Evolutionary conservation across 2,113 vertebrate species (phyloP).

Genomic region (Caranx melampygus): DNA sequence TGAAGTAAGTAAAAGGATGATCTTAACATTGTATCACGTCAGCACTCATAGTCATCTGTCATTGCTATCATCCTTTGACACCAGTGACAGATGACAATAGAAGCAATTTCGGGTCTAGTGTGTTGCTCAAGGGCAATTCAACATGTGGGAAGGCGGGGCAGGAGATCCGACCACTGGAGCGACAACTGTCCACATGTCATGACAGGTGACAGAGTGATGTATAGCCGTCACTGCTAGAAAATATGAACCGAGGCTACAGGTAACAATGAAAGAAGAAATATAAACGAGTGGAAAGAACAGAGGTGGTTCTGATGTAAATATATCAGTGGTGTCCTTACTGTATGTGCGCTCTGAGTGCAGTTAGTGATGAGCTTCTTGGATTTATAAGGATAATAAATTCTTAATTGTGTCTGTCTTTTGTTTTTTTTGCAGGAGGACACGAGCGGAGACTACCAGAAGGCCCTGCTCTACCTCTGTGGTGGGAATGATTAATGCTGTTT

Average conservation of each 20-base stretch:
- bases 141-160: background rate
- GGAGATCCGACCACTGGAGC: background rate
- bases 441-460: constrained; percentile 92
- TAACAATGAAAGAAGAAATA: background rate
- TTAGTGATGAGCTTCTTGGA: background rate
- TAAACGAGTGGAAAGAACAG: background rate
- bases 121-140: background rate
- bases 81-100: too few species aligned
- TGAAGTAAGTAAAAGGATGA: background rate
- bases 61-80: too few species aligned
- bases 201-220: too few species aligned
- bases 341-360: background rate
- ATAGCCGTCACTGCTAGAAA: background rate
- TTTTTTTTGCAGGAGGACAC: constrained; percentile 88
- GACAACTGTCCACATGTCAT: too few species aligned
- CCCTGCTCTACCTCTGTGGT: constrained; percentile 91
- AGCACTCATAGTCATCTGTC: too few species aligned
- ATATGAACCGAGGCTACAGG: background rate
- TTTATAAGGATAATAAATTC: background rate
- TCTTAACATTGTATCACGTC: too few species aligned
- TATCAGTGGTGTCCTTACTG: too few species aligned
- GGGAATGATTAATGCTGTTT: constrained; percentile 86
- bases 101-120: too few species aligned
- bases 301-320: too few species aligned
- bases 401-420: background rate